Percentiles rank a stretch among this genome's conserved stretches.
Conservation (phyloP, 1,140 invertebrate species). For the Paracyclopina nana region DNA sequence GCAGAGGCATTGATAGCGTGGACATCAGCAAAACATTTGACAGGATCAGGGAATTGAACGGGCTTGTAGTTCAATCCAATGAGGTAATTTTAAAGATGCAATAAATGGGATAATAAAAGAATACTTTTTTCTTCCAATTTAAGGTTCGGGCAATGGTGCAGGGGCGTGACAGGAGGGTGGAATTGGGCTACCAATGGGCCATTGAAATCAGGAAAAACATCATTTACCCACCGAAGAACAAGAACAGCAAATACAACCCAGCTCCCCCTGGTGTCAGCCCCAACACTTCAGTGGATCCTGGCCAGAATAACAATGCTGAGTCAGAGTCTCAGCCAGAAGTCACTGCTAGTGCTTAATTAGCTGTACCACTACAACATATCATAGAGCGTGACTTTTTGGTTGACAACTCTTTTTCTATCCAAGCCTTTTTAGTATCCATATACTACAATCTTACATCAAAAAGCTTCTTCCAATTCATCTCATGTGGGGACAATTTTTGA, state of each 20-base stretch:
- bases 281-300: no score
- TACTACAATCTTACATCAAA: no score
- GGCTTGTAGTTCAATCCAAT: constrained; percentile 52
- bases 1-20: constrained; percentile 57
- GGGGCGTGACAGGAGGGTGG: constrained; percentile 57
- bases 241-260: constrained; percentile 12
- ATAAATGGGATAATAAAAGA: constrained; percentile 6
- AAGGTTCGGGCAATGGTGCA: constrained; percentile 63
- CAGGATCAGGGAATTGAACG: constrained; percentile 45
- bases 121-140: constrained; percentile 18
- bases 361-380: no score
- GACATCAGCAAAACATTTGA: constrained; percentile 64
- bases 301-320: no score
- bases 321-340: no score
- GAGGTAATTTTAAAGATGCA: constrained; percentile 31
- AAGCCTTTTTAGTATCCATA: no score
- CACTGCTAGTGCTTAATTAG: no score
- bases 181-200: constrained; percentile 64
- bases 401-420: no score
- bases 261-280: no score
- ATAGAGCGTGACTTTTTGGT: no score
- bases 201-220: constrained; percentile 33
- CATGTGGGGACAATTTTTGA: no score
- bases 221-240: constrained; percentile 10
- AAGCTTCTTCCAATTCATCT: no score